Base-by-base conservation (phyloP, 2,888 invertebrate genomes). In the Conomelus anceps region DNA sequence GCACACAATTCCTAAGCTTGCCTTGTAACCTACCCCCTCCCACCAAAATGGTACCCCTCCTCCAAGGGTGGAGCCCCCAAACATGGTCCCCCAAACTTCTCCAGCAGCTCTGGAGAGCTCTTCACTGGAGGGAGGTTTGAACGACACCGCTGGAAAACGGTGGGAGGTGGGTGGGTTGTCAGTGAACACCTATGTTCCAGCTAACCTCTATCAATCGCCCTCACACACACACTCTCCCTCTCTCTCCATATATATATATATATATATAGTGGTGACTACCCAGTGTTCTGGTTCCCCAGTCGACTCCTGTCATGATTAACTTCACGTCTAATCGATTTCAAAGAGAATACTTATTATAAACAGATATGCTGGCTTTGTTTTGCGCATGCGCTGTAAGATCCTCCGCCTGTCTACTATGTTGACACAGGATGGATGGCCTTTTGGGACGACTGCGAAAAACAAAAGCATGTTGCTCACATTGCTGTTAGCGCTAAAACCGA, bases 331-430 rank as follows among this genome's bases (percentile, higher is more conserved):
- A 86, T 86, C 86, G 86, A 86, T 86, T 86, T 86, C 86, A 86
- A 86, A 86, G 86, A 86, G 86, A 86, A 86, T 86, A 86, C 86
- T 26, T 86, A 86, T 86, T 26, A 86, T 86, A 26, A 86, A 86
- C 29, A 23, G 63, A 63, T 63, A 63, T 63, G 63, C 63, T n/a
- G 63, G n/a, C 63, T 63, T 63, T 20, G n/a, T n/a, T 63, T 3
- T 1, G 63, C n/a, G 63, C n/a, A 63, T n/a, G 63, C 63, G 63
- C n/a, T n/a, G 63, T 4, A 26, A 26, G 26, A 3, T 9, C 13
- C 34, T 3, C 17, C 34, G 34, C 63, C 34, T 34, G 34, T 34
- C 34, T 34, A 17, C 13, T 17, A 17, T 63, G 63, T 63, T 63
- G 63, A 63, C 13, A n/a, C n/a, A n/a, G n/a, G n/a, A 3, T 63